phyloP scores from a whole-genome alignment of 2,797 vertebrate species.

The Gephyroberyx darwinii region DNA sequence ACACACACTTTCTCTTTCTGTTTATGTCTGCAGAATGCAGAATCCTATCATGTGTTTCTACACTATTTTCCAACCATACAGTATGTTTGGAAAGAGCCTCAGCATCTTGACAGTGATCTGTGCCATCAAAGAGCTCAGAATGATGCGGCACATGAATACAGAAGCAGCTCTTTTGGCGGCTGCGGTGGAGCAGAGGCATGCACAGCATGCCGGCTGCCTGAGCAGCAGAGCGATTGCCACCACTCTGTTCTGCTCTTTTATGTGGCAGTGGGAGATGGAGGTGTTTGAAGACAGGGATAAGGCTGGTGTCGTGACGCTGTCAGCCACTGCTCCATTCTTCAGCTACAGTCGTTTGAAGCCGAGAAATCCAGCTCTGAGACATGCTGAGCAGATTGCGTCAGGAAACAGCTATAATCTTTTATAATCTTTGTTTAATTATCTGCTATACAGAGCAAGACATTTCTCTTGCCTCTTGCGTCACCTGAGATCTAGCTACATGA shows the following conservation, averaged over 20 bases:
- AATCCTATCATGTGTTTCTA: constrained; percentile 28
- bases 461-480: constrained; percentile 28
- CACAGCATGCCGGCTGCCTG: constrained; percentile 53
- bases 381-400: constrained; percentile 40
- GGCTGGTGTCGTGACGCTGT: constrained; percentile 58
- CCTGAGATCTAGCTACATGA: constrained; percentile 17
- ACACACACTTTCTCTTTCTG: not conserved
- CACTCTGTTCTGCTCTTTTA: constrained; percentile 70
- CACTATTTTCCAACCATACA: constrained; percentile 39
- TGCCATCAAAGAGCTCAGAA: constrained; percentile 67
- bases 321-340: constrained; percentile 53
- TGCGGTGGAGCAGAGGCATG: constrained; percentile 56
- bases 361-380: constrained; percentile 45
- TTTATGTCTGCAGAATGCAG: constrained; percentile 4
- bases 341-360: constrained; percentile 60
- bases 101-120: constrained; percentile 65
- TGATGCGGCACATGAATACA: constrained; percentile 67
- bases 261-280: constrained; percentile 73
- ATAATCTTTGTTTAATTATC: constrained; percentile 61
- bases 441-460: constrained; percentile 15
- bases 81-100: constrained; percentile 43
- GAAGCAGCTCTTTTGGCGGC: constrained; percentile 60
- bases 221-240: constrained; percentile 48
- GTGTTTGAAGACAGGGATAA: constrained; percentile 77
- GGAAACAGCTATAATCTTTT: constrained; percentile 47